Evolutionary conservation across 2,888 invertebrate genomes (phyloP), one percentile per base, ranked within the genome.

Genomic region (Halocaridina rubra): DNA sequence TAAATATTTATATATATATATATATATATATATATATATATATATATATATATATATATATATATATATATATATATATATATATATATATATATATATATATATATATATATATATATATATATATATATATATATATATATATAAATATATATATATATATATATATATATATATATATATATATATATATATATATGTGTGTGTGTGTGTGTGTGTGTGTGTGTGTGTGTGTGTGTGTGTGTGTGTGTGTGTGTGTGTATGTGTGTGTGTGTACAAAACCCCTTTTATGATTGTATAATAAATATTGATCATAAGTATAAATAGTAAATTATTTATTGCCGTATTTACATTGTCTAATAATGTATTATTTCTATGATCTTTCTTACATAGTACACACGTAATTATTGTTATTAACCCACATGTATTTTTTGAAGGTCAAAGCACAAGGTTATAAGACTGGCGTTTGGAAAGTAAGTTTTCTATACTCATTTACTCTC

Each of bases 51-150:
- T 75, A 13, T 75, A 59, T 75, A 57, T 74, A 30, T 57, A 16
- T 76, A 59, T 76, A 30, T 76, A 30, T 76, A 32, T 76, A 30
- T 76, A 59, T 76, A 32, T 76, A 32, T 76, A 30, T 75, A 30
- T 75, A 30, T 75, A 59, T 75, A 13, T 53, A n/a, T 46, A 3
- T 75, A 27, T 53, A 13, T 75, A 53, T 75, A 13, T 39, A 24
- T 74, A 13, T 74, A 46, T 74, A 5, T 74, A 46, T 74, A 22
- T 39, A 46, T 74, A 22, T 74, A 46, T 74, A 5, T 39, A 27
- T 74, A 13, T 39, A 57, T 75, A 29, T 75, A 30, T 75, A 29
- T 75, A 29, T 46, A 29, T 57, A 27, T 75, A n/a, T 27, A 27
- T 46, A 13, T 22, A 30, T 57, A 29, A 53, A 0, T 57, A n/a